Conservation (phyloP, 1,140 invertebrate genomes). For the Drosophila mauritiana region DNA sequence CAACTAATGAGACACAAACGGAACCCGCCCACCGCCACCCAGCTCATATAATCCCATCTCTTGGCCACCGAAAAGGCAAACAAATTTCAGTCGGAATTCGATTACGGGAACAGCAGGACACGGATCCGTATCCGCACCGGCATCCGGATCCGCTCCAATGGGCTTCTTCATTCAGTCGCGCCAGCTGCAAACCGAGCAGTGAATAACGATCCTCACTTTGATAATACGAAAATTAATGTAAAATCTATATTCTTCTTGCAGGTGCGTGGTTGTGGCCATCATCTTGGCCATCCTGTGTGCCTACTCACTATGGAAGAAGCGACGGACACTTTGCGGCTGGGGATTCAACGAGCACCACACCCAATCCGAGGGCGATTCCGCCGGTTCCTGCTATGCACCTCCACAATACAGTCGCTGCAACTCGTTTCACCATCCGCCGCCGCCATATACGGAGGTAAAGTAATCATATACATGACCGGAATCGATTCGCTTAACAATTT, state of each 20-base stretch:
- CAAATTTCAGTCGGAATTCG: conserved; percentile 67
- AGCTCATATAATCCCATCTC: conserved; percentile 74
- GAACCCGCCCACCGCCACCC: conserved; percentile 4
- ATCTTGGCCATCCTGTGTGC: conserved; percentile 87
- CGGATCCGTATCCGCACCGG: conserved; percentile 2
- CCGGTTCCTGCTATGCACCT: conserved; percentile 90
- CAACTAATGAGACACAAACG: conserved; percentile 72
- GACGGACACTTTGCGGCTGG: conserved; percentile 86
- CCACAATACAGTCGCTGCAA: conserved; percentile 92
- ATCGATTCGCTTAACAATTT: not conserved
- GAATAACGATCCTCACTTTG: conserved; percentile 15
- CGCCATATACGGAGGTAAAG: conserved; percentile 92
- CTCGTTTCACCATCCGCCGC: conserved; percentile 91
- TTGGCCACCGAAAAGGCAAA: conserved; percentile 67
- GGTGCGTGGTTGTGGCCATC: conserved; percentile 87
- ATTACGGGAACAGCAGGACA: conserved; percentile 59
- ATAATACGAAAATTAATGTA: not conserved
- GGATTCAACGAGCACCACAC: conserved; percentile 84
- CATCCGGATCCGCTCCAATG: conserved; percentile 37
- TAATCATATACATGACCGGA: not conserved
- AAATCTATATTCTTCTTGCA: conserved; percentile 70
- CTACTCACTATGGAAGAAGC: conserved; percentile 88
- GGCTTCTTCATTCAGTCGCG: conserved; percentile 69
- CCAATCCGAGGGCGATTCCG: conserved; percentile 89
- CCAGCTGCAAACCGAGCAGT: conserved; percentile 67